phyloP scores from a whole-genome alignment of 2,113 vertebrate species.

The Chunga burmeisteri region DNA sequence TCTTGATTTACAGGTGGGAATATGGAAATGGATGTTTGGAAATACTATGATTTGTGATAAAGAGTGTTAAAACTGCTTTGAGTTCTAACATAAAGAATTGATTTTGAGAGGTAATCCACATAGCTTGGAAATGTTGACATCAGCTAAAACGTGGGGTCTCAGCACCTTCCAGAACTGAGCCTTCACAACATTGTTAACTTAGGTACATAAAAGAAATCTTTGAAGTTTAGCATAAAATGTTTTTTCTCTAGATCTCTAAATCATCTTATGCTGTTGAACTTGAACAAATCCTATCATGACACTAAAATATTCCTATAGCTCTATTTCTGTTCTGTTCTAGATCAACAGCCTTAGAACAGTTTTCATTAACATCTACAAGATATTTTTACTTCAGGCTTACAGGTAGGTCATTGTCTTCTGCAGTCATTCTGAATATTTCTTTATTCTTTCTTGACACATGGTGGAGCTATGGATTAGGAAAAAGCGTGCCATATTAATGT shows the following conservation, averaged over 20 bases:
- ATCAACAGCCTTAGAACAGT: conserved; percentile 84
- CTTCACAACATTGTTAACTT: background rate
- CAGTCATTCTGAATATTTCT: background rate
- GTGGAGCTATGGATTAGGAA: background rate
- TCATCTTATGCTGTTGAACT: background rate
- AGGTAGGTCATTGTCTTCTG: conserved; percentile 74
- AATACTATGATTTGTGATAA: background rate
- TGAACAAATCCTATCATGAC: background rate
- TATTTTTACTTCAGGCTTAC: conserved; percentile 90
- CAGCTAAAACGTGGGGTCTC: background rate
- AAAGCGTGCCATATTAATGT: background rate
- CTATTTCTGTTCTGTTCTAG: conserved; percentile 64
- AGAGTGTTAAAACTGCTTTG: background rate
- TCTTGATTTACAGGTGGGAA: conserved; percentile 85
- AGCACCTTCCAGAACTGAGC: background rate
- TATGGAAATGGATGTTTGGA: background rate
- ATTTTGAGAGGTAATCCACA: background rate
- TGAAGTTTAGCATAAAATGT: background rate
- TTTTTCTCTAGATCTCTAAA: background rate
- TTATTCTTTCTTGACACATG: background rate
- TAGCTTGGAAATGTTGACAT: background rate
- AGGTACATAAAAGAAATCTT: background rate
- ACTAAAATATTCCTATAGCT: background rate
- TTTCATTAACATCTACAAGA: conserved; percentile 85
- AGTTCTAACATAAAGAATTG: background rate